A percentile compares a stretch with the other conserved stretches of the same genome.
phyloP scores from a whole-genome alignment of 2,888 invertebrate genomes.

The Agrotis segetum region DNA sequence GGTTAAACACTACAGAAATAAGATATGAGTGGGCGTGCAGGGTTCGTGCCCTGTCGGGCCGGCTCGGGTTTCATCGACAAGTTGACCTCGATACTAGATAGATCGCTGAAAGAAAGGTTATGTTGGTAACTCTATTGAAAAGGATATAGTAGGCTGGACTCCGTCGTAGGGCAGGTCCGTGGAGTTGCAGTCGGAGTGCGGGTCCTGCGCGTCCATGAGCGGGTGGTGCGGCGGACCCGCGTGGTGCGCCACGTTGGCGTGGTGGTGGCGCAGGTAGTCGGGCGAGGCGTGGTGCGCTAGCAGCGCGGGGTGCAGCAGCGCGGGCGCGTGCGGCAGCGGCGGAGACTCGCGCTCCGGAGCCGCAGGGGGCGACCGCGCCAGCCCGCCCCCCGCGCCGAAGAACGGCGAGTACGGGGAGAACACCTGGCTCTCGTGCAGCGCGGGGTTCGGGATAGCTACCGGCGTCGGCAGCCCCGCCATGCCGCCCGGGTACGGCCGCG shows the following conservation, averaged over 20 bases:
- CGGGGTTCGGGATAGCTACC: conserved; percentile 99
- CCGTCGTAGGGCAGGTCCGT: conserved; percentile 98
- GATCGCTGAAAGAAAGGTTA: conserved; percentile 47
- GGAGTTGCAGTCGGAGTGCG: conserved; percentile 97
- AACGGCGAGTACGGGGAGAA: conserved; percentile 98
- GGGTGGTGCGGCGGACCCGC: conserved; percentile 94
- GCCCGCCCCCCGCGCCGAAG: conserved; percentile 92
- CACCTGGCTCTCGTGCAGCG: conserved; percentile 98
- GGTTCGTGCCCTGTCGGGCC: conserved; percentile 69
- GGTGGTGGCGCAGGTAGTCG: conserved; percentile 95
- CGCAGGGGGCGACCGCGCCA: conserved; percentile 91
- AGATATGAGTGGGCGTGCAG: conserved; percentile 86
- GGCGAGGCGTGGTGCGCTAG: conserved; percentile 96
- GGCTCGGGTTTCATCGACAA: conserved; percentile 65
- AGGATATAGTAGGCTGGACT: conserved; percentile 99
- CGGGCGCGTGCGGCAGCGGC: conserved; percentile 96
- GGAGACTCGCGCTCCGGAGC: conserved; percentile 95
- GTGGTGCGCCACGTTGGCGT: conserved; percentile 94
- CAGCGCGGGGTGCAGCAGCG: conserved; percentile 96
- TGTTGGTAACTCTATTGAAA: conserved; percentile 82
- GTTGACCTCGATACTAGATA: conserved; percentile 63
- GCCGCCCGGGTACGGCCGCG: conserved; percentile 95
- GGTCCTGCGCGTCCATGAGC: conserved; percentile 96
- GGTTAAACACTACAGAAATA: conserved; percentile 91
- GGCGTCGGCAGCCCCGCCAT: conserved; percentile 97